Evolutionary conservation across 2,797 vertebrate species (phyloP).

Genomic region (Anguilla megastoma): DNA sequence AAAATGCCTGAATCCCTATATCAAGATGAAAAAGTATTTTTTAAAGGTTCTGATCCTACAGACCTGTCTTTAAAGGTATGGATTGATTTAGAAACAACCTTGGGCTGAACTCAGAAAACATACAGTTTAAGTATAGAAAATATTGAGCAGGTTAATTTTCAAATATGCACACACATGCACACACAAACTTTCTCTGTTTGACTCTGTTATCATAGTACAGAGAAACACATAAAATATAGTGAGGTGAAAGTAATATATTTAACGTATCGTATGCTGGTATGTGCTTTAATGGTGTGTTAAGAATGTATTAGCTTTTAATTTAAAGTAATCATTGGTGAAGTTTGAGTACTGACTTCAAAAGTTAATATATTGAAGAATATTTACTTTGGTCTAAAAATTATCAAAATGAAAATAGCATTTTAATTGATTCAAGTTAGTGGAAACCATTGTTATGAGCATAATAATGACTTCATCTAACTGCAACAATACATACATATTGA

Average conservation of each 20-base stretch:
- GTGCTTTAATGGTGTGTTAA: neutral
- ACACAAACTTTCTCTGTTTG: too few species aligned
- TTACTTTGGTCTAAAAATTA: neutral
- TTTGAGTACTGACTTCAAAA: neutral
- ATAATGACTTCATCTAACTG: neutral
- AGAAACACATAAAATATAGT: neutral
- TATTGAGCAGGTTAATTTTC: neutral
- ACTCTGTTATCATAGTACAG: neutral
- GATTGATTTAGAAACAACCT: neutral
- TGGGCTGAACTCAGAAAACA: neutral
- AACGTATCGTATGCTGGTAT: neutral
- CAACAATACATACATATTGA: slow-evolving; percentile 14
- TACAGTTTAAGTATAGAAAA: neutral
- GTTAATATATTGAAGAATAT: neutral
- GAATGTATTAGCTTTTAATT: neutral
- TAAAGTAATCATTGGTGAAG: neutral
- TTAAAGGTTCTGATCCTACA: slow-evolving; percentile 27
- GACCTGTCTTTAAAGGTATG: neutral
- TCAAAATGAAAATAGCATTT: neutral
- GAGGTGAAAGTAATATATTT: neutral
- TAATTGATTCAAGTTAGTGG: neutral
- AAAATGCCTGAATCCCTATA: slow-evolving; percentile 52
- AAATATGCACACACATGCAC: too few species aligned
- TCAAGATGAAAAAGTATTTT: slow-evolving; percentile 64
- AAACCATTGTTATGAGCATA: slow-evolving; percentile 2